These are phyloP conservation scores for Drosophila testacea DNA, from an alignment of 2,888 invertebrate species.

Conservation along the genomic window DNA sequence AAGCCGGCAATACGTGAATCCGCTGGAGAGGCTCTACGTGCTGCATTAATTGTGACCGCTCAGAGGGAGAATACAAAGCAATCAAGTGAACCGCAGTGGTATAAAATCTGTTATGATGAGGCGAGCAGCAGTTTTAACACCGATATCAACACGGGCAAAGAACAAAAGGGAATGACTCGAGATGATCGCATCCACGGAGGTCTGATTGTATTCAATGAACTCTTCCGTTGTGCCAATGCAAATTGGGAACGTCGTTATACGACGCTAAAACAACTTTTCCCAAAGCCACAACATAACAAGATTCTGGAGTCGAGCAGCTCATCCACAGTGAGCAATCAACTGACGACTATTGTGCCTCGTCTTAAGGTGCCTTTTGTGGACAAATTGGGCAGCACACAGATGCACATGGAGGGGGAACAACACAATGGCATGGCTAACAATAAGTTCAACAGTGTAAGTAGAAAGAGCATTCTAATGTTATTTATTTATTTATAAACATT, in stretches of 20 bases:
- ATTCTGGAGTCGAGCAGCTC: constrained; percentile 62
- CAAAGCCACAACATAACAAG: constrained; percentile 80
- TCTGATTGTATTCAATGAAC: constrained; percentile 95
- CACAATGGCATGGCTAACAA: constrained; percentile 63
- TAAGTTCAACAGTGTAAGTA: constrained; percentile 75
- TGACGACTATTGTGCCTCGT: constrained; percentile 84
- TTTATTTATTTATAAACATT: too few species aligned
- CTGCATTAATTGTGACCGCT: constrained; percentile 96
- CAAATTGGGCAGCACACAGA: constrained; percentile 79
- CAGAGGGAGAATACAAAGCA: constrained; percentile 98
- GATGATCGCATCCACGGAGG: constrained; percentile 98
- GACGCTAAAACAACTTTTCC: constrained; percentile 88
- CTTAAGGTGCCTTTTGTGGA: constrained; percentile 86
- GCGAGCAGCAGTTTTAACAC: constrained; percentile 89
- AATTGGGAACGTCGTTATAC: constrained; percentile 94
- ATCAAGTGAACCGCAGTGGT: constrained; percentile 95
- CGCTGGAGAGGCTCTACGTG: constrained; percentile 96
- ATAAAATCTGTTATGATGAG: constrained; percentile 96
- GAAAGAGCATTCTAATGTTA: too few species aligned
- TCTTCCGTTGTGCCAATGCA: constrained; percentile 95
- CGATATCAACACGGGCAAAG: constrained; percentile 88
- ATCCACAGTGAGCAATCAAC: constrained; percentile 61
- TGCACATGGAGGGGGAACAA: constrained; percentile 80
- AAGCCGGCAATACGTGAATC: constrained; percentile 96
- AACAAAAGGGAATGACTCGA: constrained; percentile 90